Base-by-base conservation (phyloP, 2,797 vertebrate genomes). In the Macropus fuliginosus region DNA sequence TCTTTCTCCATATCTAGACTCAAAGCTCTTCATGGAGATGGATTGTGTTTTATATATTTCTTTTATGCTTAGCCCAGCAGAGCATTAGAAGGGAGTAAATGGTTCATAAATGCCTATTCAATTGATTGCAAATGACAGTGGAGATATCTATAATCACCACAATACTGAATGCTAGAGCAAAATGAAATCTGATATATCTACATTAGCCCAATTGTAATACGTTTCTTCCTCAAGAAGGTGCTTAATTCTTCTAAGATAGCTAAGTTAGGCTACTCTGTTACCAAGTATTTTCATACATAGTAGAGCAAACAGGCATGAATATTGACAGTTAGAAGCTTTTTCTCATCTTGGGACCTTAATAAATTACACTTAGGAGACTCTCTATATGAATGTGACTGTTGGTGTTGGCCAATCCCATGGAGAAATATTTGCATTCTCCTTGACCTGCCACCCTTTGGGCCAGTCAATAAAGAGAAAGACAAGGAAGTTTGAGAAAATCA, bases 241-340 rank as follows among this genome's bases (percentile, higher is more conserved):
- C 95, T 97, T 4, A 56, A 93, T 90, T 55, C 31, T 81, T 91
- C 97, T 95, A 46, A 95, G 97, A 90, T 55, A 97, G 95, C 34
- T 91, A 5, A 96, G 90, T 91, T 52, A 94, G 0, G 98, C 97
- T 98, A 96, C 97, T 95, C 97, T 90, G 98, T 96, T 66, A 97
- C 97, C 97, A 95, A 95, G 34, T 56, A 46, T 91, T 56, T 93
- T 13, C 52, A 96, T 91, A 0, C 92, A 90, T 92, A 94, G 62
- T 95, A 98, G 90, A 92, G 95, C 56, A 97, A 96, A 96, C 55
- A 96, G 95, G 40, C 57, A 50, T 95, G 92, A 97, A 97, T 97
- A 97, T 3, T 5, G 10, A 94, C 91, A 97, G 46, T 87, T 87
- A 97, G 87, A 34, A 95, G 29, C 92, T 81, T 54, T 59, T 59